Base-by-base conservation (phyloP, 1,140 invertebrate genomes). In the Drosophila equinoxialis region DNA sequence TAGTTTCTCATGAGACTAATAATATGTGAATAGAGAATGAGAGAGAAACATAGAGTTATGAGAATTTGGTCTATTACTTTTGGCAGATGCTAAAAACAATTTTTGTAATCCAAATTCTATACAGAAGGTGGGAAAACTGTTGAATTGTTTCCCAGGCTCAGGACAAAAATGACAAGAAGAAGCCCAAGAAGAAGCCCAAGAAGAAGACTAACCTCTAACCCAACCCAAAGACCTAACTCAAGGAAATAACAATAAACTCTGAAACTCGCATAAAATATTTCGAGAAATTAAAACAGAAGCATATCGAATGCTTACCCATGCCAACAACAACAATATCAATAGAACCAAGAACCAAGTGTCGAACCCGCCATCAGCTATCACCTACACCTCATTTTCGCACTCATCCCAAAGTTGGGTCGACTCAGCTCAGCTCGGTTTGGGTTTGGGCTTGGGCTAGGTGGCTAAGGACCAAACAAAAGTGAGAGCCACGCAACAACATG, bases 241-340 rank as follows among this genome's bases (percentile, higher is more conserved):
- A 69, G 74, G 70, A 61, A 30, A 61, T 10, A 74, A 78, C 79
- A 81, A 81, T 66, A 67, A 72, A 77, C 72, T 67, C 65, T 37
- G 55, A 71, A 69, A 81, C 81, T 81, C 79, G 69, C 79, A 81
- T 81, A 63, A 81, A 77, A 81, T 73, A 80, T 68, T 71, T 75
- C 65, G 60, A 26, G 63, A 77, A 81, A 78, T 86, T 87, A 74
- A 71, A 87, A 86, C 83, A 87, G 83, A 77, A 86, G 83, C 83
- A 79, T 70, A 66, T 72, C 83, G 60, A 86, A 86, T 87, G 68
- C 35, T 1, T 35, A 48, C 45, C 45, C 45, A 48, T 51, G 17
- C 45, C 14, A 48, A 8, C 45, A 51, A 23, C 7, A 51, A 51
- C 8, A 51, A 51, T 17, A 48, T 20, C 17, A 51, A 23, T 51